Base-by-base conservation (phyloP, 2,888 invertebrate genomes). In the Aphodius granarius region DNA sequence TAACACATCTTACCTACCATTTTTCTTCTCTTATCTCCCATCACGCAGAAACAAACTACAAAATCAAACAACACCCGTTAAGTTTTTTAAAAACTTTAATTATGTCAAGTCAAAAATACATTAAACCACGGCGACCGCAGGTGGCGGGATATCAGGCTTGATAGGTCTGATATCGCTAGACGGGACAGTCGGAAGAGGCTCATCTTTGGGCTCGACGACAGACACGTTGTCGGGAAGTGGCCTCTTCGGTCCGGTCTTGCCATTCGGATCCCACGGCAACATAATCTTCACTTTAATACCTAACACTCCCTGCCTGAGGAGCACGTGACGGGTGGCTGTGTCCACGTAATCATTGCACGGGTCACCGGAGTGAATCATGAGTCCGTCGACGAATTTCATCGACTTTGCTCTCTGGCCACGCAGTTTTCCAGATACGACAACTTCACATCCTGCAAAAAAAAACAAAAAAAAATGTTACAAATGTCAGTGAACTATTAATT, bases 351-450 rank as follows among this genome's bases (percentile, higher is more conserved):
- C 97, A 85, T 97, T 97, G 89, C 96, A 96, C 43, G 99, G 99
- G 88, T 99, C 97, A 86, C 99, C 99, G 81, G 97, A 97, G 90
- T 99, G 99, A 87, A 99, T 99, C 99, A 99, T 99, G 78, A 99
- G 92, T 79, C 99, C 99, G 85, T 99, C 99, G 63, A 98, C 98
- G 87, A 99, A 99, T 89, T 99, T 99, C 99, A 99, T 99, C 75
- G 98, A 97, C 90, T 99, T 99, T 80, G 99, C 99, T 90, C 99
- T 92, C 90, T 99, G 99, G 80, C 99, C 99, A 85, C 99, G 91
- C 81, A 99, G 92, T 89, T 99, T 99, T 79, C 99, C 99, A 73
- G 98, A 98, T 0, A 99, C 99, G 0, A 99, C 98, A 0, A 99
- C 99, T 88, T 98, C 98, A 84, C 98, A 98, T 80, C 98, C 99